Conservation (phyloP, 2,797 vertebrate genomes). For the Xenops minutus region DNA sequence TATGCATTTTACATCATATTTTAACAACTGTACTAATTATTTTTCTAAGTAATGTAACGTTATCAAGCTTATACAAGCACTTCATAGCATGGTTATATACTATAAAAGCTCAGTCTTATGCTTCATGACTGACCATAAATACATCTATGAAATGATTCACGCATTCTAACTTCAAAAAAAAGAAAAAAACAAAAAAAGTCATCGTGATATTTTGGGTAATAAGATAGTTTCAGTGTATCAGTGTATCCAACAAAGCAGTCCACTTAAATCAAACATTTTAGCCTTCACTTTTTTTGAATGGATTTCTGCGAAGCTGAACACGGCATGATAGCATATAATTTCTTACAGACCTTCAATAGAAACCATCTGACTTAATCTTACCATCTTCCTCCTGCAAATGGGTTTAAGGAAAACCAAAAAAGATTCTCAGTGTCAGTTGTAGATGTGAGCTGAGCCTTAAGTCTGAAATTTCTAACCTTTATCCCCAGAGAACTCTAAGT, state of each 20-base stretch:
- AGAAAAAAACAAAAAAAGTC: rapidly evolving
- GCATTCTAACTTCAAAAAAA: not conserved
- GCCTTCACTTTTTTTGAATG: not conserved
- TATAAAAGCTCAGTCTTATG: not conserved
- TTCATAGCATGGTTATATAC: not conserved
- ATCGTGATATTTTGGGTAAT: not conserved
- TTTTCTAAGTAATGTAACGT: not conserved
- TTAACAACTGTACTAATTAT: not conserved
- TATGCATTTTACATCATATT: not conserved
- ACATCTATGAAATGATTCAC: not conserved
- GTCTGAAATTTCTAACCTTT: not conserved
- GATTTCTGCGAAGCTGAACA: not conserved
- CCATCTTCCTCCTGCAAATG: not conserved
- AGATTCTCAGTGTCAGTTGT: not conserved
- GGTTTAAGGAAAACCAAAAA: not conserved
- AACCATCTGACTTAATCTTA: not conserved
- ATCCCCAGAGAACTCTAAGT: not conserved
- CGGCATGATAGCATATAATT: not conserved
- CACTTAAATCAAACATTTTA: not conserved
- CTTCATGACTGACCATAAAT: not conserved
- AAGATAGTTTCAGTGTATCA: not conserved
- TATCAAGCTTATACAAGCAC: not conserved
- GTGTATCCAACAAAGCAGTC: not conserved
- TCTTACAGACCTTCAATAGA: not conserved
- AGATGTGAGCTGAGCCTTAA: not conserved